These are phyloP conservation scores for Lepidurus couesii DNA, from an alignment of 1,140 invertebrate genomes.

Conservation along the genomic window DNA sequence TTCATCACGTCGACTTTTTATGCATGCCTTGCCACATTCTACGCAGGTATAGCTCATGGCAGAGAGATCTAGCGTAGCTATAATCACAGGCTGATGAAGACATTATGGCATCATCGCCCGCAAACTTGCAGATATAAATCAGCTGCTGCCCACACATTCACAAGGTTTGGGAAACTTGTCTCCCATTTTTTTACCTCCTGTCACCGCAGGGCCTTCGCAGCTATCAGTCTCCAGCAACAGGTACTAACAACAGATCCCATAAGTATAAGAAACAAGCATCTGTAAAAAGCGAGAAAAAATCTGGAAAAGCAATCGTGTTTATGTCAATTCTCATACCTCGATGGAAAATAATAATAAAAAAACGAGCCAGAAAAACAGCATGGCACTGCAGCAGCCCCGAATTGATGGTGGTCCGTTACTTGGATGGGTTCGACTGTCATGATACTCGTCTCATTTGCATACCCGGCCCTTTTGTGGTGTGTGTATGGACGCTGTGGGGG, in stretches of 20 bases:
- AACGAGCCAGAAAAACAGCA: not conserved
- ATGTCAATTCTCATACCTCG: not conserved
- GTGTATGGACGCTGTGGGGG: slow-evolving; percentile 11
- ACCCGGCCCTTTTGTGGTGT: not conserved
- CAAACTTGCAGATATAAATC: slow-evolving; percentile 9
- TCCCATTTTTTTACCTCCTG: not conserved
- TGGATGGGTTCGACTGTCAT: slow-evolving; percentile 8
- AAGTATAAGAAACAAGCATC: not conserved
- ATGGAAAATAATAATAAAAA: not conserved
- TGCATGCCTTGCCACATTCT: slow-evolving; percentile 14
- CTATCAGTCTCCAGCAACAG: not conserved
- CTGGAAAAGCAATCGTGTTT: slow-evolving; percentile 8
- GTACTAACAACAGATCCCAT: not conserved
- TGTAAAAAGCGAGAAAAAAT: not conserved
- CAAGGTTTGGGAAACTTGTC: not conserved
- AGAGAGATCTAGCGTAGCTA: slow-evolving; percentile 16
- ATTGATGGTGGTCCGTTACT: slow-evolving; percentile 1
- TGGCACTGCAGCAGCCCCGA: not conserved
- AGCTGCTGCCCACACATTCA: slow-evolving; percentile 17
- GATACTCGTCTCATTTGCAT: slow-evolving; percentile 14
- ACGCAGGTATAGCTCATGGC: slow-evolving; percentile 17
- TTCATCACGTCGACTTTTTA: slow-evolving; percentile 12
- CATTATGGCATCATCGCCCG: slow-evolving; percentile 9
- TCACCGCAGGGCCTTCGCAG: not conserved
- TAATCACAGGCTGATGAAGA: slow-evolving; percentile 17